phyloP scores from a whole-genome alignment of 2,113 vertebrate genomes.

The Antechinus flavipes region DNA sequence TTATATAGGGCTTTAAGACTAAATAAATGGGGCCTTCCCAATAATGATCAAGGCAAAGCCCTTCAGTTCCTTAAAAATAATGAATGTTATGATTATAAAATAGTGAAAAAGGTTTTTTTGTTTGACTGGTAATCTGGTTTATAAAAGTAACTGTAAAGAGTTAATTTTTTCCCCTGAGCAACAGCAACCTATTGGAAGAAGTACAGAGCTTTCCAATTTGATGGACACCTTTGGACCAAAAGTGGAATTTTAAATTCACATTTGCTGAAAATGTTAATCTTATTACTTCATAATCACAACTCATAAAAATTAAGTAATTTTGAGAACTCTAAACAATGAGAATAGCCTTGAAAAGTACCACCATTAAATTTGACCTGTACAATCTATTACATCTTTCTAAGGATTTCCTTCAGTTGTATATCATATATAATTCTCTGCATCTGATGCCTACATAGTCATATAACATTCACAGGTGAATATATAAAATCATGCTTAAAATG shows the following conservation, averaged over 20 bases:
- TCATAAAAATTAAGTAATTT: background rate
- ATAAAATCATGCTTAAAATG: background rate
- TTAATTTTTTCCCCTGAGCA: background rate
- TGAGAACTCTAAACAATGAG: background rate
- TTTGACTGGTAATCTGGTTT: background rate
- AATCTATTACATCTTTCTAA: background rate
- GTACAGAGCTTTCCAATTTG: background rate
- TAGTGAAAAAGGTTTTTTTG: background rate
- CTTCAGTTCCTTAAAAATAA: background rate
- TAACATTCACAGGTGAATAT: background rate
- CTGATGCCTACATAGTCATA: background rate
- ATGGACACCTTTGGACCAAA: slow-evolving; percentile 1
- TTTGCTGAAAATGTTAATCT: background rate
- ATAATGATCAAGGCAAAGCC: background rate
- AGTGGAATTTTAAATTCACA: background rate
- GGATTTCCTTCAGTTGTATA: background rate
- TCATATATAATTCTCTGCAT: background rate
- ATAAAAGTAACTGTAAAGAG: background rate
- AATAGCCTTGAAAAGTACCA: background rate
- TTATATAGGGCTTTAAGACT: background rate
- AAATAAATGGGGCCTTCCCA: background rate
- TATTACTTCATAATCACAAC: background rate
- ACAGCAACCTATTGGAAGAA: background rate
- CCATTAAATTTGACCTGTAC: background rate
- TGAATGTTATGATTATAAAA: background rate